Evolutionary conservation across 1,140 invertebrate genomes (phyloP).

Genomic region (Drosophila insularis): DNA sequence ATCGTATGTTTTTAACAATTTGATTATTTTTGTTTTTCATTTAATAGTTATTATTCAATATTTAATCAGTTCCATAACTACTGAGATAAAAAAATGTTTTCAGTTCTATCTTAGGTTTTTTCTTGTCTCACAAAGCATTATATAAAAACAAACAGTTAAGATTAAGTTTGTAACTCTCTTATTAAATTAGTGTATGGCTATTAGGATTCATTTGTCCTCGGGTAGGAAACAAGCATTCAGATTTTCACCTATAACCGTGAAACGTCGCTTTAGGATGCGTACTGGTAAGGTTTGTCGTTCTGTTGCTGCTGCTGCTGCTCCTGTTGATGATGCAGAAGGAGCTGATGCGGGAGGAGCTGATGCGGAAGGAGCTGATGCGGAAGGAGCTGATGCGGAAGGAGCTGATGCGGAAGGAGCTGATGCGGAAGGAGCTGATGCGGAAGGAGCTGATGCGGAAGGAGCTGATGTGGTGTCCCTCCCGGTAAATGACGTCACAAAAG

Average conservation of each 20-base stretch:
- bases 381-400: background rate
- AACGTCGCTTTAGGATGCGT: background rate
- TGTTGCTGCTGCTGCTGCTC: too few species aligned
- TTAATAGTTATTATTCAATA: background rate
- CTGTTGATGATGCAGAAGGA: background rate
- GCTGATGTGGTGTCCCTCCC: background rate
- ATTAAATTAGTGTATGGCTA: background rate
- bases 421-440: background rate
- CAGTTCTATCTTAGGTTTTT: slow-evolving; percentile 1
- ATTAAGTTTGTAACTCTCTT: background rate
- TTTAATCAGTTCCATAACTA: background rate
- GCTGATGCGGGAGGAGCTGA: background rate
- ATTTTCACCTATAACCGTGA: background rate
- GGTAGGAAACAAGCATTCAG: background rate
- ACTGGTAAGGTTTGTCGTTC: background rate
- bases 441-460: background rate
- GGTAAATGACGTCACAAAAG: background rate
- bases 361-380: too few species aligned
- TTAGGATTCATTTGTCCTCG: background rate
- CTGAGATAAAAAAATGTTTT: background rate
- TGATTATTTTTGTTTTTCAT: background rate
- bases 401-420: background rate
- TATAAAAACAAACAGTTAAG: background rate
- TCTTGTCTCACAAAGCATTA: background rate
- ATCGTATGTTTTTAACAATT: too few species aligned